Evolutionary conservation across 2,113 vertebrate species (phyloP), one percentile per base, ranked within the genome.

Genomic region (Uria aalge): DNA sequence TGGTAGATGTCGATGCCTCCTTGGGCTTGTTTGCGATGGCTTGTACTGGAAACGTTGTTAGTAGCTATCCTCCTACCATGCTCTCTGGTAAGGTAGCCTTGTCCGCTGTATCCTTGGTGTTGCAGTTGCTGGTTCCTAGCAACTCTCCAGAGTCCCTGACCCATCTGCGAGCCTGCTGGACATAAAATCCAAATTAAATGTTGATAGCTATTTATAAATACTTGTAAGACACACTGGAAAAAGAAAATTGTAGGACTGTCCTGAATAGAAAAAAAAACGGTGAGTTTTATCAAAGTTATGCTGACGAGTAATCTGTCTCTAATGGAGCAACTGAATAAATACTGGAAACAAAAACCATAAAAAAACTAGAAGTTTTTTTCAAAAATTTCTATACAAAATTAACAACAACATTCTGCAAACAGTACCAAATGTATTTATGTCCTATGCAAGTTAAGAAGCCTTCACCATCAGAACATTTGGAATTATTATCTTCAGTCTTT

Each of bases 131-230:
- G 99, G 98, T 99, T 99, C 97, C 99, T 99, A 97, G 98, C 99
- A 95, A 99, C 99, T 98, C 99, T 99, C 99, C 99, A 99, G 97
- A 99, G 98, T 96, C 98, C 99, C 96, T 99, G 99, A 99, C 99
- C 99, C 99, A 99, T 99, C 99, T 99, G 98, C 96, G 86, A 98
- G 96, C 95, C 98, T 99, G 97, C 20, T 67, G 94, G 80, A 95
- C 64, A 90, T 10, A 90, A 96, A 97, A 96, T 60, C 36, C 90
- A 97, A 67, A 91, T 91, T 66, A 93, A 53, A 79, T 18, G 7
- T 48, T 89, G 75, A 71, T 18, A 38, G n/a, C 8, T 84, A 32
- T 17, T 79, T 66, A 26, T 17, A 75, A 91, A 63, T 62, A 94
- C 34, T 60, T 68, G 18, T 27, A 89, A 87, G 12, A 91, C 55